Conservation (phyloP, 2,797 vertebrate species). For the Merluccius polli region DNA sequence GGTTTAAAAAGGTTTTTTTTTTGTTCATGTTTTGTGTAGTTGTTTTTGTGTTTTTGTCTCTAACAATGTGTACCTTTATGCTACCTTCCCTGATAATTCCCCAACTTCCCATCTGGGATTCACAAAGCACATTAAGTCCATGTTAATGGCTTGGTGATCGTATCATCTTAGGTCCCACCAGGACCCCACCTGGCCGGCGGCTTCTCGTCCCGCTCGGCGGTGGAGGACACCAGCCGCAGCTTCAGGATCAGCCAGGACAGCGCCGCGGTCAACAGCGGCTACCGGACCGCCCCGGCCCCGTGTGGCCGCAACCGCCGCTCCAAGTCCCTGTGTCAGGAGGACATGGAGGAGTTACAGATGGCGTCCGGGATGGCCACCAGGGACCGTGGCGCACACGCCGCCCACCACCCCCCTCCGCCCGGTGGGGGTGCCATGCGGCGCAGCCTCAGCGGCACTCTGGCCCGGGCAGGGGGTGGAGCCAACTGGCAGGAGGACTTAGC, state of each 20-base stretch:
- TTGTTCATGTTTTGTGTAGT: too few species aligned
- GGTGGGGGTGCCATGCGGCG: conserved; percentile 55
- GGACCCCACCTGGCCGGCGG: conserved; percentile 59
- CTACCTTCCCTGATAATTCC: background rate
- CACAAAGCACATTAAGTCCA: background rate
- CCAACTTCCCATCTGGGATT: background rate
- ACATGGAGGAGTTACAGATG: conserved; percentile 42
- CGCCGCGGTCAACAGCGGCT: conserved; percentile 12
- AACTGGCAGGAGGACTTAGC: conserved; percentile 59
- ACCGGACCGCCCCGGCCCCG: background rate
- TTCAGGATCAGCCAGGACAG: conserved; percentile 61
- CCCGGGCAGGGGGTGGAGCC: conserved; percentile 34
- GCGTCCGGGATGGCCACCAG: conserved; percentile 19
- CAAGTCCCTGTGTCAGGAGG: conserved; percentile 56
- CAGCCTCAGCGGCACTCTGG: conserved; percentile 72
- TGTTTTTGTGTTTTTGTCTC: background rate
- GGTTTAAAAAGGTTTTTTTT: background rate
- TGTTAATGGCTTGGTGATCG: background rate
- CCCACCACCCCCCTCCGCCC: background rate
- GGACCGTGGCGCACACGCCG: background rate
- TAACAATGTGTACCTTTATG: background rate
- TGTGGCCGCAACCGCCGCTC: conserved; percentile 48
- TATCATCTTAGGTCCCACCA: conserved; percentile 61
- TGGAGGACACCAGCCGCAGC: conserved; percentile 73
- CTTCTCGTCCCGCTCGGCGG: conserved; percentile 84